Evolutionary conservation across 2,113 vertebrate species (phyloP).

Genomic region (Pelecanus crispus): DNA sequence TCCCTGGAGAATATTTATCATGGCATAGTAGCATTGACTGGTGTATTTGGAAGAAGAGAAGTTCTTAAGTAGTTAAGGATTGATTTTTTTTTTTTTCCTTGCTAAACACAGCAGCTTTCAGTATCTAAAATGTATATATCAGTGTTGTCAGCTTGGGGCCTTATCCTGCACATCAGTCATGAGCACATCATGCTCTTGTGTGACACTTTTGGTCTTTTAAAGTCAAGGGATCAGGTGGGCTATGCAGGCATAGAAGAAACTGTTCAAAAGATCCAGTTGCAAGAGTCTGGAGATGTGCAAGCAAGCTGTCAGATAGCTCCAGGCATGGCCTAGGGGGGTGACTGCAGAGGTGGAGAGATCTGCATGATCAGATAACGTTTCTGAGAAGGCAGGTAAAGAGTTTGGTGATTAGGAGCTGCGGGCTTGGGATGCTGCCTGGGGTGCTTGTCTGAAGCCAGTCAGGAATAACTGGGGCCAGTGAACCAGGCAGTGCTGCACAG

Average conservation of each 20-base stretch:
- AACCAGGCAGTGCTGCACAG: background rate
- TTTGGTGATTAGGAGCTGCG: background rate
- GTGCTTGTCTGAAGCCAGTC: background rate
- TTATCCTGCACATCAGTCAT: background rate
- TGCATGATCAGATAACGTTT: background rate
- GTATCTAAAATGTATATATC: background rate
- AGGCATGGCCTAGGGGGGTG: rapidly evolving
- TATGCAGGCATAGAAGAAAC: background rate
- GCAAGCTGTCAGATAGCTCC: background rate
- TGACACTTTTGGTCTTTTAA: background rate
- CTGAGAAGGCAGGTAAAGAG: background rate
- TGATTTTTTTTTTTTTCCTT: background rate
- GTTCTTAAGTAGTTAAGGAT: background rate
- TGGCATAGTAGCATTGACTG: background rate
- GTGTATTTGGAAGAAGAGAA: background rate
- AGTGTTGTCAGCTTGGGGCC: background rate
- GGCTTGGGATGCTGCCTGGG: background rate
- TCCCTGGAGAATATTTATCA: background rate
- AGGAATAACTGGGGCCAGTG: background rate
- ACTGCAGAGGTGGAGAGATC: background rate
- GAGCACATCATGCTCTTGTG: background rate
- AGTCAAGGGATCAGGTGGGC: background rate
- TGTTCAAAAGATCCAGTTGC: background rate
- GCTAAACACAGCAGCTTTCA: background rate
- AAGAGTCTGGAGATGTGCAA: background rate